Base-by-base conservation (phyloP, 2,113 vertebrate genomes). In the Suncus etruscus region DNA sequence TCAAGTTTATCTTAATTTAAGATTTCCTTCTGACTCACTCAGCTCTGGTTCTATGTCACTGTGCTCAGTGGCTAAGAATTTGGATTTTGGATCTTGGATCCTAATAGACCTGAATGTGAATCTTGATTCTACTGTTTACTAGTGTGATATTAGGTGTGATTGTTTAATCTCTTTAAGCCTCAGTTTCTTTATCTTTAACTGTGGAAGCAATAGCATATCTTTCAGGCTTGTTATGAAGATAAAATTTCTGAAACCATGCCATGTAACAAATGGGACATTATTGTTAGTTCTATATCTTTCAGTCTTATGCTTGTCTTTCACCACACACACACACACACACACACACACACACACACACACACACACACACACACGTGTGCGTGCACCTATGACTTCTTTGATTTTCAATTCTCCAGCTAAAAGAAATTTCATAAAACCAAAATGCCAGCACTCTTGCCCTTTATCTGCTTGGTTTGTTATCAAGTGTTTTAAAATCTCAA, bases 151-250 rank as follows among this genome's bases (percentile, higher is more conserved):
- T 75, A 79, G 3, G 8, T 86, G 0, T 27, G 72, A 25, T 22
- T 81, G 27, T 81, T 39, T 90, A 39, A 78, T 66, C 31, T 80
- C 32, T 48, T 69, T 89, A 73, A 89, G 14, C 69, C n/a, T 70
- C n/a, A 68, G 65, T 77, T 75, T 92, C 31, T 66, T 82, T 63
- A 12, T 90, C 76, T 74, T 87, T 93, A 87, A 50, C 73, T 81
- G 48, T 74, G 22, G 61, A 94, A 79, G 72, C 54, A 72, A 20
- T 50, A 39, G 10, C 3, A 58, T 32, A 22, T 77, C 63, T 25
- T 74, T 73, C 18, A 61, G 58, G 22, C 58, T 61, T 61, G 68
- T 39, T 4, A 45, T 1, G 0, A 4, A 6, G 9, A 8, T 54
- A 83, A 80, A 83, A 22, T 29, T 11, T 16, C 72, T 72, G 83